These are phyloP conservation scores for Drosophila anomelani DNA, from an alignment of 2,888 invertebrate species.

Conservation along the genomic window DNA sequence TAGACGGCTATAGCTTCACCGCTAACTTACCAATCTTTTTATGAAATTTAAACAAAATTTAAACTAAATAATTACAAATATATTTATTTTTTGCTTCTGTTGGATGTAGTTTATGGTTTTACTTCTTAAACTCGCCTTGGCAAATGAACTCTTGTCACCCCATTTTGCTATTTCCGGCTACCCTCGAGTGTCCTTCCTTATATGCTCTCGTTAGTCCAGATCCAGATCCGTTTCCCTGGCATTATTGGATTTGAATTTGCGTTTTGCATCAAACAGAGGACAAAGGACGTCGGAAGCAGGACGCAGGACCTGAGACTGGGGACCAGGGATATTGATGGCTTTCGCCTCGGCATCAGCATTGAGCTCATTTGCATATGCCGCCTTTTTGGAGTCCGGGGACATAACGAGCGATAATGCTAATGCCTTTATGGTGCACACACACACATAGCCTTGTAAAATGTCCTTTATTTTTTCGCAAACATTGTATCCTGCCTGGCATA, in stretches of 20 bases:
- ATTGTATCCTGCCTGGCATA: conserved; percentile 51
- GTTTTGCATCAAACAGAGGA: conserved; percentile 53
- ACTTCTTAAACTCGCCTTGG: neutral
- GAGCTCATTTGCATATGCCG: conserved; percentile 72
- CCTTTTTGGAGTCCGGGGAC: conserved; percentile 51
- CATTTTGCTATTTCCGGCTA: neutral
- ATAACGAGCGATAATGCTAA: conserved; percentile 82
- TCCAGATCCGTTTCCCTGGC: conserved; percentile 60
- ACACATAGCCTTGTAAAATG: conserved; percentile 61
- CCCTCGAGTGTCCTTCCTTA: conserved; percentile 29
- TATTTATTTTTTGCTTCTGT: neutral
- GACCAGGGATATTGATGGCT: conserved; percentile 69
- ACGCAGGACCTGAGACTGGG: conserved; percentile 20
- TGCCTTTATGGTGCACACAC: conserved; percentile 73
- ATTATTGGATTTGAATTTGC: conserved; percentile 75
- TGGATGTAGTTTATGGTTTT: neutral
- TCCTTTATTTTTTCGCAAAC: conserved; percentile 74
- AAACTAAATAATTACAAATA: neutral
- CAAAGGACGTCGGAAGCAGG: neutral
- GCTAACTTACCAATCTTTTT: neutral
- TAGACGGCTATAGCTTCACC: too few species aligned
- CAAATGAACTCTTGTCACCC: conserved; percentile 6
- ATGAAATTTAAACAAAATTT: neutral
- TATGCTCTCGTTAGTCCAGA: conserved; percentile 49
- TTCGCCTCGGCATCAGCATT: conserved; percentile 28